phyloP scores from a whole-genome alignment of 2,888 invertebrate species.

The Alentia gelatinosa region DNA sequence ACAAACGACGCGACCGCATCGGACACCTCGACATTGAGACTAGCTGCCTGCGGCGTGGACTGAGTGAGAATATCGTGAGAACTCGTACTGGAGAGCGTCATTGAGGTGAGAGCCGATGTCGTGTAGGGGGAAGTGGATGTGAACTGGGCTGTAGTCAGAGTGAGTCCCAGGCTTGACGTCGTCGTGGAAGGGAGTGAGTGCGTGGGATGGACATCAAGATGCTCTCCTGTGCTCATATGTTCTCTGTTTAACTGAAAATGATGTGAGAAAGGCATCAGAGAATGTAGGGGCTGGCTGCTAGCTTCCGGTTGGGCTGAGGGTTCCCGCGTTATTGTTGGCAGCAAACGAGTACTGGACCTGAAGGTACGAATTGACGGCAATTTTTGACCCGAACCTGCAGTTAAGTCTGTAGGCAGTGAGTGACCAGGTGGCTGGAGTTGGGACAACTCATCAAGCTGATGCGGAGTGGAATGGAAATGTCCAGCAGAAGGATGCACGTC shows the following conservation, averaged over 20 bases:
- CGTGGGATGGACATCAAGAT: not conserved
- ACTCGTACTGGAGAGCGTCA: not conserved
- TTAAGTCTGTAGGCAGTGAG: not conserved
- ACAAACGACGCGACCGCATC: not conserved
- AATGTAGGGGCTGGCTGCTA: not conserved
- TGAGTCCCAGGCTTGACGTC: not conserved
- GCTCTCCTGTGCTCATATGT: not conserved
- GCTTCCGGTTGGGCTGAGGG: not conserved
- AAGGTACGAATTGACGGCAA: slow-evolving; percentile 10
- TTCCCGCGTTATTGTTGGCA: not conserved
- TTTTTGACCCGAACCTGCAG: not conserved
- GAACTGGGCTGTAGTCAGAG: not conserved
- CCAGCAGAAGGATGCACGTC: not conserved
- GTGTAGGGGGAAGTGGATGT: not conserved
- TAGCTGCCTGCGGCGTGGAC: not conserved
- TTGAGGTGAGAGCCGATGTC: not conserved
- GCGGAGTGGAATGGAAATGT: not conserved
- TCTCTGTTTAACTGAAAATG: not conserved
- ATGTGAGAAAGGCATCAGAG: not conserved
- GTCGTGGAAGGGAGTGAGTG: not conserved
- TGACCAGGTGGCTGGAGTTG: not conserved
- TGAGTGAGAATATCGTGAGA: not conserved
- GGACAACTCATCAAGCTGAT: not conserved
- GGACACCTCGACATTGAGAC: not conserved
- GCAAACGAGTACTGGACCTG: not conserved